Evolutionary conservation across 2,888 invertebrate species (phyloP).

Genomic region (Drosophila flavopinicola): DNA sequence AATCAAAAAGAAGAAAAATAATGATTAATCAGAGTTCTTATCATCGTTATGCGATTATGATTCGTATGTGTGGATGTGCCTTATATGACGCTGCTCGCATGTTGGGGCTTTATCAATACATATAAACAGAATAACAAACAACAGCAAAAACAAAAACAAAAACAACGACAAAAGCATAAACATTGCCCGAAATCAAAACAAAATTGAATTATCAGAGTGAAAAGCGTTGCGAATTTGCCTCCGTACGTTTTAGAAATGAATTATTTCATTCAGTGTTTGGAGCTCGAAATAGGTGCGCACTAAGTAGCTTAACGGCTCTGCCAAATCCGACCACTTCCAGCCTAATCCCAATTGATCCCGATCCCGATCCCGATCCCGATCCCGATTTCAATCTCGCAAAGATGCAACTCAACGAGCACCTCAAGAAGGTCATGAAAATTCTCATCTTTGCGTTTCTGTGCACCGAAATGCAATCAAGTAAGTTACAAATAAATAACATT

Average conservation of each 20-base stretch:
- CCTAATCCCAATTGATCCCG: background rate
- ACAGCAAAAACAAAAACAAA: too few species aligned
- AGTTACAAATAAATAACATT: conserved; percentile 54
- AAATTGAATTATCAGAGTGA: conserved; percentile 67
- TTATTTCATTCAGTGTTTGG: conserved; percentile 62
- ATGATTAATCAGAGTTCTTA: conserved; percentile 48
- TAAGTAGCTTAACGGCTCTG: background rate
- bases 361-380: too few species aligned
- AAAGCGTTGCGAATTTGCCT: conserved; percentile 70
- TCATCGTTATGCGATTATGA: conserved; percentile 51
- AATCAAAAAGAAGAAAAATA: conserved; percentile 10
- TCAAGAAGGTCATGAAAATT: conserved; percentile 71
- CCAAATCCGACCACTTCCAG: background rate
- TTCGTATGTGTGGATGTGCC: conserved; percentile 6
- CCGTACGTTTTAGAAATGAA: conserved; percentile 54
- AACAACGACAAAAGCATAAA: conserved; percentile 36
- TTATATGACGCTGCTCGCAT: conserved; percentile 36
- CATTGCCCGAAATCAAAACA: conserved; percentile 67
- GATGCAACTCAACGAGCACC: conserved; percentile 69
- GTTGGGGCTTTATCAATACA: conserved; percentile 52
- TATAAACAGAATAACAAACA: conserved; percentile 15
- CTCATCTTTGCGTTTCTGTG: conserved; percentile 79
- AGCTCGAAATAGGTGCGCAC: conserved; percentile 60
- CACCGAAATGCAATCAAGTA: conserved; percentile 82
- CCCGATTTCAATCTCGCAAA: background rate